Conservation (phyloP, 2,888 invertebrate species). For the Desoria tigrina region DNA sequence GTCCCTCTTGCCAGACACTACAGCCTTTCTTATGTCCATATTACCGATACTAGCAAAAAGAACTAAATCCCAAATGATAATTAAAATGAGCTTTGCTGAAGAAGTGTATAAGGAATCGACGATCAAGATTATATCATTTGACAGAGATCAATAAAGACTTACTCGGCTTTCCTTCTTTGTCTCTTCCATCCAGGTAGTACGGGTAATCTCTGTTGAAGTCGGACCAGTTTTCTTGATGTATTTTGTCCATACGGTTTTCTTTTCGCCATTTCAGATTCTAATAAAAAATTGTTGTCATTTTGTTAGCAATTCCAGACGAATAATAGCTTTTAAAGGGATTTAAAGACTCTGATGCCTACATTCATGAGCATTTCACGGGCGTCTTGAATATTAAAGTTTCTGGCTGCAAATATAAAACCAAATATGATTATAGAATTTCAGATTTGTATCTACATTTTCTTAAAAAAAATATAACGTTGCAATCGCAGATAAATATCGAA, state of each 20-base stretch:
- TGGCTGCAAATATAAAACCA: neutral
- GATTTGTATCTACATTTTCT: too few species aligned
- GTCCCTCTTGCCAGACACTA: too few species aligned
- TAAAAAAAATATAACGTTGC: too few species aligned
- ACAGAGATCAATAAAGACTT: conserved; percentile 12
- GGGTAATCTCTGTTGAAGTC: conserved; percentile 21
- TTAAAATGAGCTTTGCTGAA: too few species aligned
- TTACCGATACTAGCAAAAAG: too few species aligned
- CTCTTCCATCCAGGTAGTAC: conserved; percentile 13
- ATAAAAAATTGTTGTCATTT: neutral
- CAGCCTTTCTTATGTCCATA: too few species aligned
- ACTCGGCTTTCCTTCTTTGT: conserved; percentile 33
- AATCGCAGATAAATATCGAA: conserved; percentile 9
- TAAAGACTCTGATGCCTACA: too few species aligned
- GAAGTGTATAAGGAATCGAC: too few species aligned
- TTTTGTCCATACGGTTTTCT: conserved; percentile 12
- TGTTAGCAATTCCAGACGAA: too few species aligned
- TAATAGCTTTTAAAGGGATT: too few species aligned
- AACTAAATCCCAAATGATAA: too few species aligned
- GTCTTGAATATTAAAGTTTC: neutral
- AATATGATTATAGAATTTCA: too few species aligned
- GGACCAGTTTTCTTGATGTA: conserved; percentile 8
- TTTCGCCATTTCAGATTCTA: conserved; percentile 15
- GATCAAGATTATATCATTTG: conserved; percentile 1
- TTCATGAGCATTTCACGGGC: neutral